Base-by-base conservation (phyloP, 23 tunicate genomes). In the Ciona savignyi region DNA sequence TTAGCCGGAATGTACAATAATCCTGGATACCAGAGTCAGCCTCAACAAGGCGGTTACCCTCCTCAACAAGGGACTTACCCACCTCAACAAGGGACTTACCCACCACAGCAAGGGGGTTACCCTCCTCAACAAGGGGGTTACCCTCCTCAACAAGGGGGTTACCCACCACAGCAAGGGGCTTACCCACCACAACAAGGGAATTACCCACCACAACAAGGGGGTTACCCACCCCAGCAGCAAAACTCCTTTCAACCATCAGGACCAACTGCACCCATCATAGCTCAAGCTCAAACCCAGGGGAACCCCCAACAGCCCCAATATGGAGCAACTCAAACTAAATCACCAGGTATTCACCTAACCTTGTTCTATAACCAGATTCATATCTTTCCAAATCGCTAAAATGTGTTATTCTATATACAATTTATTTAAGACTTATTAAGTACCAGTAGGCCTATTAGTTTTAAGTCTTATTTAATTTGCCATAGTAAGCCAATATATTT, bases 181-280 rank as follows among this genome's bases (percentile, higher is more conserved):
- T 42, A 42, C 56, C 56, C 56, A 42, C 56, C 56, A 42, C 56
- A 42, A 42, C 56, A 42, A 42, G 56, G 56, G 56, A 15, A 15
- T 42, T 42, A 42, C 56, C 56, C 56, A 42, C 56, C 56, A 42
- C 56, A 42, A 42, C 56, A 42, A 42, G 56, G 56, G 56, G 56
- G 56, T 42, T 42, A 42, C 56, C 56, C 56, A 42, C 56, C 56
- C 9, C 56, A 42, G 15, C 56, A 42, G 15, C 56, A 42, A 6
- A 15, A 42, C 9, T 42, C 56, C 9, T 42, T 6, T 42, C 56
- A 42, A 42, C 56, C 56, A 9, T 15, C 9, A 42, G 11, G 11
- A 6, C 9, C 56, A 42, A 42, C 56, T 9, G 56, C 56, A 9
- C 56, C 56, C 56, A n/a, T n/a, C n/a, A n/a, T n/a, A n/a, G n/a